phyloP scores from a whole-genome alignment of 2,797 vertebrate genomes.

The Gallinago nigripennis region DNA sequence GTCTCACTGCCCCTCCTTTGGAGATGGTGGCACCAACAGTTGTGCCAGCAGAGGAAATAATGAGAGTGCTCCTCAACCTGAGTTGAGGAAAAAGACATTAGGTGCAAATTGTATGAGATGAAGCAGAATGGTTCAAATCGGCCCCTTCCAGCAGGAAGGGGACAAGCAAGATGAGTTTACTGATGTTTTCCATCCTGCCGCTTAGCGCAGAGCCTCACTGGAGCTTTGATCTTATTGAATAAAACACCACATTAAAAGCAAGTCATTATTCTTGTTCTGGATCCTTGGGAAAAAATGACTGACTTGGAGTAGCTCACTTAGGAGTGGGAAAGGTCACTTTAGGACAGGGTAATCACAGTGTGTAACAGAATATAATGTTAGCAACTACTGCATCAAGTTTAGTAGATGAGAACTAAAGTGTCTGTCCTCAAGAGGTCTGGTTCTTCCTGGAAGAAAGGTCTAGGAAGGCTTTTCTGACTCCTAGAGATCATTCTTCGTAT shows the following conservation, averaged over 20 bases:
- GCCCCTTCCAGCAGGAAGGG: not conserved
- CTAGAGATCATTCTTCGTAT: not conserved
- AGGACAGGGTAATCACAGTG: not conserved
- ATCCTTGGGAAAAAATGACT: not conserved
- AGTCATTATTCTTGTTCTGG: not conserved
- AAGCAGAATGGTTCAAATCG: not conserved
- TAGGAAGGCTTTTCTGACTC: not conserved
- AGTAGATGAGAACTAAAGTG: not conserved
- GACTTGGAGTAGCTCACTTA: not conserved
- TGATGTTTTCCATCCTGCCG: not conserved
- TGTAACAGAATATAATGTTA: accelerated
- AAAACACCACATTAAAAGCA: not conserved
- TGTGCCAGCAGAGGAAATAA: not conserved
- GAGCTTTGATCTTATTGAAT: not conserved
- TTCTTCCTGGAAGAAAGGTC: not conserved
- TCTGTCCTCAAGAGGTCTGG: not conserved
- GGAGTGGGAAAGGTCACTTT: not conserved
- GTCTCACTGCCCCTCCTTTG: not conserved
- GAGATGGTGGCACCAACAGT: not conserved
- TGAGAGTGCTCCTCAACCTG: not conserved
- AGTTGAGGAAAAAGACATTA: not conserved
- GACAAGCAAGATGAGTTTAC: not conserved
- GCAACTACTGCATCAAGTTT: not conserved
- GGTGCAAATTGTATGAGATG: not conserved
- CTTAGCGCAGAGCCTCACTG: not conserved